These are phyloP conservation scores for Hydrotaea cyrtoneurina DNA, from an alignment of 2,888 invertebrate species.

Conservation along the genomic window DNA sequence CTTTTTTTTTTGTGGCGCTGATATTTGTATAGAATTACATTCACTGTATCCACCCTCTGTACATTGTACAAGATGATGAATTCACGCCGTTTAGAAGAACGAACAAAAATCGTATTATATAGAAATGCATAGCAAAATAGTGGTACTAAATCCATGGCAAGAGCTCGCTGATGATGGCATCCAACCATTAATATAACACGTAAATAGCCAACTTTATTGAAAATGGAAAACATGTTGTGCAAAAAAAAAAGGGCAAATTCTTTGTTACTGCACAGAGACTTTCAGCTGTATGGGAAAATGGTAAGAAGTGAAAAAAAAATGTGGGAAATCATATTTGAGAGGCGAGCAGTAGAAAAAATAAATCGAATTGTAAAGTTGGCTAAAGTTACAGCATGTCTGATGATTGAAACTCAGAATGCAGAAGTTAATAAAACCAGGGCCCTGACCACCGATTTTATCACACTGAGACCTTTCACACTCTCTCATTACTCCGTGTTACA, in stretches of 20 bases:
- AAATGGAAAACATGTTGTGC: neutral
- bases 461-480: no score
- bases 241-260: neutral
- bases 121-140: neutral
- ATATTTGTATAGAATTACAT: neutral
- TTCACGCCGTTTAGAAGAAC: conserved; percentile 43
- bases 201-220: neutral
- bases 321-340: no score
- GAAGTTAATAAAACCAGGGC: no score
- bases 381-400: no score
- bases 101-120: neutral
- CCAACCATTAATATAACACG: neutral
- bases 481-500: no score
- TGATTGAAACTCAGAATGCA: no score
- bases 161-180: neutral
- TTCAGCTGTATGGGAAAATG: no score
- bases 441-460: no score
- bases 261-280: neutral
- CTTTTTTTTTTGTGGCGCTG: neutral
- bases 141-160: neutral
- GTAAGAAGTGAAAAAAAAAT: neutral
- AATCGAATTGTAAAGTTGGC: no score
- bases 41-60: neutral
- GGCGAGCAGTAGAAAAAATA: no score
- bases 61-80: conserved; percentile 58